Evolutionary conservation across 2,888 invertebrate species (phyloP), one percentile per base, ranked within the genome.

Genomic region (Aphodius sticticus): DNA sequence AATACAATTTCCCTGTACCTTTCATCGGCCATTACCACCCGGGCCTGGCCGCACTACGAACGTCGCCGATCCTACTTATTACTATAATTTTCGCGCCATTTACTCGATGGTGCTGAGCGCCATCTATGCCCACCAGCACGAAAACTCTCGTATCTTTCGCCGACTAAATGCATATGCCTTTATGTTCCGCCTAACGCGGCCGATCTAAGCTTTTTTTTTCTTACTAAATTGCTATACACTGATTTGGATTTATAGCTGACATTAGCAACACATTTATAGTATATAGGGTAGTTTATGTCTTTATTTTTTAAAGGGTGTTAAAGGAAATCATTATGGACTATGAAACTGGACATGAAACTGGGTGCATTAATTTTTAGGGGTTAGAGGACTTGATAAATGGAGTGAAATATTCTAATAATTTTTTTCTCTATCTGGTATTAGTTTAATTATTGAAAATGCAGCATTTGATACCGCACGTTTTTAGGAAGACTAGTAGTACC

Each of bases 1-100:
- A 84, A 84, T 84, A 84, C 81, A 82, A 83, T 84, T 84, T 84
- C 81, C 82, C 84, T 35, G 74, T 80, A 84, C 84, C 84, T 84
- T 83, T 84, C 83, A 82, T 81, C 83, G 83, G 78, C 84, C 83
- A 83, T 84, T 83, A 84, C 84, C 80, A 81, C 82, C 84, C 9
- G 12, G 53, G 7, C 53, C 53, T 53, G 53, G 53, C 53, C 53
- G 53, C 53, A 53, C 53, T 53, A 53, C 53, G 53, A 5, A 53
- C 53, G 53, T 53, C 53, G 36, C 35, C 37, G 7, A 37, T 15
- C 74, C 74, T 74, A 74, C 74, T 74, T 74, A 74, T 74, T 74
- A 74, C 74, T 14, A 35, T 35, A n/a, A 37, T 74, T 74, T 74
- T 74, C 74, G 37, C 74, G n/a, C 74, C 74, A 74, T 74, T 74